phyloP scores from a whole-genome alignment of 2,888 invertebrate genomes.

The Andrena haemorrhoa region DNA sequence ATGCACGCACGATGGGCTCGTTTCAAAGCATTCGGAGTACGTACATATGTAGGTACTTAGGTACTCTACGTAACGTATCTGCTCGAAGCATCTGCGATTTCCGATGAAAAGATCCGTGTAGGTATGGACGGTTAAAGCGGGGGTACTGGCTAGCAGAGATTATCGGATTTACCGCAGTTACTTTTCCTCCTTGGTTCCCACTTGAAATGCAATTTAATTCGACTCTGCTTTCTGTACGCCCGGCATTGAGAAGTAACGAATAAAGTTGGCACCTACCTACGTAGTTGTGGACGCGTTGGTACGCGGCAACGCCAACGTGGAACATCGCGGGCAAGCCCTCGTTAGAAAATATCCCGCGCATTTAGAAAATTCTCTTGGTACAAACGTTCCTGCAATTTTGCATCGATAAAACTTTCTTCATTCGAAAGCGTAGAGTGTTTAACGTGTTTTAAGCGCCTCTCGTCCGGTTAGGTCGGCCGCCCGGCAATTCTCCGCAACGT shows the following conservation, averaged over 20 bases:
- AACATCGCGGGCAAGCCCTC: neutral
- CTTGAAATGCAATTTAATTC: conserved; percentile 20
- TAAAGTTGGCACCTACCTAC: neutral
- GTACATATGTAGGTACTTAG: too few relatives aligned
- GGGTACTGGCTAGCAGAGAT: conserved; percentile 29
- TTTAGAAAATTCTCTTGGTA: neutral
- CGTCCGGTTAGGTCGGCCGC: neutral
- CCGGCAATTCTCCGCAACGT: neutral
- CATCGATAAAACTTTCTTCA: conserved; percentile 3
- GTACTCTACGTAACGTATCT: too few relatives aligned
- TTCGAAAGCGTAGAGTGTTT: neutral
- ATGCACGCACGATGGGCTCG: neutral
- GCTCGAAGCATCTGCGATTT: conserved; percentile 1
- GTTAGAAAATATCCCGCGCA: neutral
- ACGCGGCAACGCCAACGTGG: neutral
- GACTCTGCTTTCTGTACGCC: neutral
- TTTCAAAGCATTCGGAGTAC: too few relatives aligned
- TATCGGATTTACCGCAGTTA: conserved; percentile 36
- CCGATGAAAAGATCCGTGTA: neutral
- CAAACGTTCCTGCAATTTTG: neutral
- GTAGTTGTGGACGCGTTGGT: too few relatives aligned
- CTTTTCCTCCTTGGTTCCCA: conserved; percentile 13
- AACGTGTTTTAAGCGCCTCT: too few relatives aligned
- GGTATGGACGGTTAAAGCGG: conserved; percentile 15
- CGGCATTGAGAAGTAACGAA: neutral